Conservation (phyloP, 2,113 vertebrate genomes). For the Leucosticte australis region DNA sequence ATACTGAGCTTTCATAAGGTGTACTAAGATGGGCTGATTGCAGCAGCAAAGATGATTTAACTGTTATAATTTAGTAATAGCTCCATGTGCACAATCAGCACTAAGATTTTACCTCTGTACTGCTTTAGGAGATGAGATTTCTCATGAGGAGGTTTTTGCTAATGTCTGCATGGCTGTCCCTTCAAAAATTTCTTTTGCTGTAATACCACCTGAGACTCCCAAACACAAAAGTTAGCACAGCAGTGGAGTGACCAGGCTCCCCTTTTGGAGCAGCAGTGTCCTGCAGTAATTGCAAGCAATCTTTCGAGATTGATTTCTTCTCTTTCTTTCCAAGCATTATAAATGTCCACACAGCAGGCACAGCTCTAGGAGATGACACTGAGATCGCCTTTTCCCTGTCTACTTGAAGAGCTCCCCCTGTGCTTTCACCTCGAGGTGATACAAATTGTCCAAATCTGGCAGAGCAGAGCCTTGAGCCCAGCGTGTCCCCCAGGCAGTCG, state of each 20-base stretch:
- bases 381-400: not conserved
- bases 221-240: not conserved
- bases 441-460: not conserved
- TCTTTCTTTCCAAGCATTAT: not conserved
- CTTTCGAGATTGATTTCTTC: not conserved
- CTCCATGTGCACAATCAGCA: not conserved
- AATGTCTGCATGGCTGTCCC: not conserved
- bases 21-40: not conserved
- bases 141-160: not conserved
- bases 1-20: not conserved
- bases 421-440: not conserved
- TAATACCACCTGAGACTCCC: not conserved
- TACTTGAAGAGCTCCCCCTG: not conserved
- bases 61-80: not conserved
- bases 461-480: not conserved
- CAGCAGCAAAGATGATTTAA: not conserved
- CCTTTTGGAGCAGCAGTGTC: not conserved
- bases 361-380: not conserved
- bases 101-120: not conserved
- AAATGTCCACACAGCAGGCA: not conserved
- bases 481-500: fast-evolving
- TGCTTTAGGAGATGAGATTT: not conserved
- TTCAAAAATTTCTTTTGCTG: not conserved
- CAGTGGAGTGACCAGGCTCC: not conserved
- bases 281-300: not conserved